Base-by-base conservation (phyloP, 92 coral and sea anemone genomes). In the Meandrina meandrites region DNA sequence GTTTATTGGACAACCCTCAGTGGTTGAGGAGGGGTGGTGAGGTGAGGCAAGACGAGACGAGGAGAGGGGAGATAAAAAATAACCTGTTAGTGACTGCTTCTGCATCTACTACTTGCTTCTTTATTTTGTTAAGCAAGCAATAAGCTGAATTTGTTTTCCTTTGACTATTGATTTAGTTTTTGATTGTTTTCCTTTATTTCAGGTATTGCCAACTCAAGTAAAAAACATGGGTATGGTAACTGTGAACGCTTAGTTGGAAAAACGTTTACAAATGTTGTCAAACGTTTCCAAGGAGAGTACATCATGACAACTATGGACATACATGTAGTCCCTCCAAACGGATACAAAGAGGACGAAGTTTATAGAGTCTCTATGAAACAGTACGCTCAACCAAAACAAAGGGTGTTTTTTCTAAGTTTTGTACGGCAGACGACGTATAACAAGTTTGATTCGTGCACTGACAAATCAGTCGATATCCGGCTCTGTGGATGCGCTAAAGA, bases 401-500 rank as follows among this genome's bases (percentile, higher is more conserved):
- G 78, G 21, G 51, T 73, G 21, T 34, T 34, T 37, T 73, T 73
- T 40, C 78, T 73, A 5, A 78, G 78, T 47, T 86, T 64, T 50
- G 79, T 70, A 31, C 84, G 89, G 3, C 68, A 86, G 79, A 77
- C 89, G 22, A 75, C 14, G 47, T 96, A 94, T 66, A 92, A 88
- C 87, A 87, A 79, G 85, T 96, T 94, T 90, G 91, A 89, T 68
- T 71, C 90, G 90, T 96, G 98, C 86, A 93, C 84, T 32, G 98
- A 96, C 69, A 87, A 89, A 42, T 88, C 87, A 51, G 96, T 96
- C 15, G 93, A 96, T 68, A 74, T 93, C 24, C 82, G 79, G 81
- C 90, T 94, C 4, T 96, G 98, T 93, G 95, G 94, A 76, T 96
- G 98, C 82, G 91, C 93, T 32, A 84, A 24, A 74, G 57, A 62